Conservation (phyloP, 2,888 invertebrate genomes). For the Dicyrtoma fusca region DNA sequence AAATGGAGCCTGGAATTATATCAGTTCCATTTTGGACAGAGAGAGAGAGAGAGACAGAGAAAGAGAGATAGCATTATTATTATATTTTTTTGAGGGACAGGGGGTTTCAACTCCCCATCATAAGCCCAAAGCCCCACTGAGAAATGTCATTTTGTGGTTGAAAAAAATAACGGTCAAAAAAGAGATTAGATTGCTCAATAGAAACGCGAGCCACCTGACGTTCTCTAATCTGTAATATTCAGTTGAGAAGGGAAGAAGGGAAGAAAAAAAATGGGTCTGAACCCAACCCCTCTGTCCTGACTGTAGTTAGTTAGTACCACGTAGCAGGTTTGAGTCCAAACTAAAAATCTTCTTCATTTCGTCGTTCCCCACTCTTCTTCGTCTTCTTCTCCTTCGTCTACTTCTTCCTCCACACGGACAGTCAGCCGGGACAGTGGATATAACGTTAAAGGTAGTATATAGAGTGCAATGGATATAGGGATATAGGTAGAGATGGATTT, state of each 20-base stretch:
- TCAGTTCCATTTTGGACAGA: conserved; percentile 26
- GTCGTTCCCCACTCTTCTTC: too few relatives aligned
- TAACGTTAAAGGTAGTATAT: too few relatives aligned
- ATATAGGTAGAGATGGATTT: too few relatives aligned
- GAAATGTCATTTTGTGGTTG: conserved; percentile 37
- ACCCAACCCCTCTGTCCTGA: conserved; percentile 21
- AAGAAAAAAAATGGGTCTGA: conserved; percentile 4
- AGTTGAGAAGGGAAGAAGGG: conserved; percentile 21
- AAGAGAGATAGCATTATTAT: too few relatives aligned
- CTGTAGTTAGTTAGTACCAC: too few relatives aligned
- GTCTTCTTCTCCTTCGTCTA: too few relatives aligned
- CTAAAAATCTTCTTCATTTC: too few relatives aligned
- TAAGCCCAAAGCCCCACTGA: conserved; percentile 31
- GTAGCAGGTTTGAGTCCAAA: too few relatives aligned
- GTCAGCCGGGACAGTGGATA: too few relatives aligned
- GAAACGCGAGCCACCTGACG: conserved; percentile 38
- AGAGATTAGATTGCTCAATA: conserved; percentile 37
- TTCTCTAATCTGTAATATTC: conserved; percentile 32
- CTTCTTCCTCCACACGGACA: too few relatives aligned
- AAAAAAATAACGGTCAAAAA: conserved; percentile 40
- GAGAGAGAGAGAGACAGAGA: neutral
- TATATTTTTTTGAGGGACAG: too few relatives aligned
- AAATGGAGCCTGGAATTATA: conserved; percentile 20
- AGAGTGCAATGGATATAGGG: too few relatives aligned
- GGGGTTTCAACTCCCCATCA: conserved; percentile 25